A percentile compares a stretch with the other conserved stretches of the same genome.
Evolutionary conservation across 1,140 invertebrate genomes (phyloP).

Genomic region (Antheraea pernyi): DNA sequence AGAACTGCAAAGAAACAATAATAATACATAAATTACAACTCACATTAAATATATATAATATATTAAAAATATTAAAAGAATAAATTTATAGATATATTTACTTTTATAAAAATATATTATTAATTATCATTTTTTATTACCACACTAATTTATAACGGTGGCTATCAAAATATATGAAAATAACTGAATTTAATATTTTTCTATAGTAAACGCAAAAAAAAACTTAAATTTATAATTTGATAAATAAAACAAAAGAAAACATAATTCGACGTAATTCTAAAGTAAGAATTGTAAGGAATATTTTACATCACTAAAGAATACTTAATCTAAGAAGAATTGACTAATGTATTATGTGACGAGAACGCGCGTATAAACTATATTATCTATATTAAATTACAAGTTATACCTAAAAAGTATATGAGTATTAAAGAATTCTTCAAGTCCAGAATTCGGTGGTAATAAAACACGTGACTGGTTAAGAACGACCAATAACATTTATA

Average conservation of each 20-base stretch:
- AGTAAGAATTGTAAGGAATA: too few species aligned
- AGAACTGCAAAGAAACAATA: too few species aligned
- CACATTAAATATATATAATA: too few species aligned
- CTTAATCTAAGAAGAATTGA: slow-evolving; percentile 32
- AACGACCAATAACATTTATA: neutral
- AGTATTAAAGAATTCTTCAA: slow-evolving; percentile 30
- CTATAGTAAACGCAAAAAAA: neutral
- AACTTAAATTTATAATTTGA: neutral
- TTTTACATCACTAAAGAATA: too few species aligned
- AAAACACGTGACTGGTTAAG: slow-evolving; percentile 8
- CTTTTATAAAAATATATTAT: too few species aligned
- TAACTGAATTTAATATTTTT: neutral
- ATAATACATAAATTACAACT: too few species aligned
- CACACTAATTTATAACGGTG: too few species aligned
- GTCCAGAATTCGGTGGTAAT: slow-evolving; percentile 41
- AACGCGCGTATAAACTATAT: slow-evolving; percentile 24
- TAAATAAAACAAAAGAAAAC: neutral
- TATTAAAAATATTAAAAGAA: too few species aligned
- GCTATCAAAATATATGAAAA: neutral
- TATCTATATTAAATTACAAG: slow-evolving; percentile 11
- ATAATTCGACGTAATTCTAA: neutral
- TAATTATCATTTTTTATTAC: too few species aligned
- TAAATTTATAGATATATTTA: too few species aligned
- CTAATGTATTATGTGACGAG: slow-evolving; percentile 42
- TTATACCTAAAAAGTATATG: slow-evolving; percentile 13